Base-by-base conservation (phyloP, 2,113 vertebrate species). In the Trogon melanurus region DNA sequence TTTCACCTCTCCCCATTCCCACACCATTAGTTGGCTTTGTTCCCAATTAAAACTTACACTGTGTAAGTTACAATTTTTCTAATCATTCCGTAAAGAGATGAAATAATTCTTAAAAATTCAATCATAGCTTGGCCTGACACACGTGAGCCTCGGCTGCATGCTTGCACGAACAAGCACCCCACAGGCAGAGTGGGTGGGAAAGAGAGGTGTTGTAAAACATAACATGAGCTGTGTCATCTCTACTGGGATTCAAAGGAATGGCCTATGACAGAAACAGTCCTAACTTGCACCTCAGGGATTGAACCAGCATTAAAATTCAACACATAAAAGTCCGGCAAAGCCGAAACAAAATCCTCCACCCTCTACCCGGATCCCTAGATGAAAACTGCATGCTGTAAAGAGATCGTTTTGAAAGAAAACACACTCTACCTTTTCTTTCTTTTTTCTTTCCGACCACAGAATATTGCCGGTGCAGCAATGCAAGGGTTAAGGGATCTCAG, bases 401-500 rank as follows among this genome's bases (percentile, higher is more conserved):
- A 89, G 29, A 47, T n/a, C 2, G 1, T 4, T 2, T 13, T 66
- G 70, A 76, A 76, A 64, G 51, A 79, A 87, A 79, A 57, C 6
- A 23, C 1, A 2, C 5, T 70, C 60, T 30, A 11, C 16, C 10
- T 2, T 29, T 36, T 32, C 22, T 25, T 16, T 3, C 5, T 30
- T 13, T 44, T 62, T 61, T 21, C 13, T 2, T 2, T 41, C 11
- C 13, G 41, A 41, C 2, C 36, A 30, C 34, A 10, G 21, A 23
- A 26, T 54, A 16, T 47, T 69, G 19, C 19, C 51, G 22, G 6
- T 16, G 67, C 38, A 0, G 57, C 57, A 79, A 57, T 0, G 1
- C 56, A 91, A 93, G 93, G 84, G 95, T 98, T 97, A 98, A 98
- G 27, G 27, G n/a, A 30, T 51, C 60, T 93, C 57, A n/a, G 75